Conservation (phyloP, 1,140 invertebrate species). For the Pogonus chalceus region DNA sequence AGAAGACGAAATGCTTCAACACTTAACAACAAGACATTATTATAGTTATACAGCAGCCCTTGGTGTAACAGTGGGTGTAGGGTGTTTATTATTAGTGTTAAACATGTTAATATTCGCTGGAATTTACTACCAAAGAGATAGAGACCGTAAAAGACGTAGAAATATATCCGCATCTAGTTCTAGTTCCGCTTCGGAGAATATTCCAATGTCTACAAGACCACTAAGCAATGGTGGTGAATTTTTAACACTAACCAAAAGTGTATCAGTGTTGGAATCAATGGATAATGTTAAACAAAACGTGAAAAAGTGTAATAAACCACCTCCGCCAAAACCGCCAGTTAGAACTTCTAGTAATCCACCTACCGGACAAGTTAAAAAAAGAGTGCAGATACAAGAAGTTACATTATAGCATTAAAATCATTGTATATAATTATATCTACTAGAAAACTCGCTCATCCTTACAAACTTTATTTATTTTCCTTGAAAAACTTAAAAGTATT, state of each 20-base stretch:
- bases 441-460: too few relatives aligned
- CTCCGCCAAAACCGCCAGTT: constrained; percentile 29
- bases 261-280: constrained; percentile 21
- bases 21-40: constrained; percentile 44
- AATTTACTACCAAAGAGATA: constrained; percentile 72
- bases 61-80: constrained; percentile 81
- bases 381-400: constrained; percentile 56
- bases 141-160: constrained; percentile 36
- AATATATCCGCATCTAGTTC: constrained; percentile 12
- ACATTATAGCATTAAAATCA: constrained; percentile 49
- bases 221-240: constrained; percentile 25
- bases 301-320: constrained; percentile 23
- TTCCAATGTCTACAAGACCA: constrained; percentile 37
- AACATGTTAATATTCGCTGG: constrained; percentile 83
- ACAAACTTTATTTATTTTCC: too few relatives aligned
- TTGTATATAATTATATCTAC: too few relatives aligned
- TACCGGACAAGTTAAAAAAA: constrained; percentile 46
- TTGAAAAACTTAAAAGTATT: too few relatives aligned
- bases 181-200: constrained; percentile 24
- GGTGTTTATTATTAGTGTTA: constrained; percentile 73
- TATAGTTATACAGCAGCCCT: constrained; percentile 69
- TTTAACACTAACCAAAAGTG: constrained; percentile 30
- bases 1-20: constrained; percentile 40
- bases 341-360: constrained; percentile 33
- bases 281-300: constrained; percentile 3